A percentile compares a stretch with the other conserved stretches of the same genome.
These are phyloP conservation scores for Rhaphigaster nebulosa DNA, from an alignment of 2,888 invertebrate genomes.

Conservation along the genomic window DNA sequence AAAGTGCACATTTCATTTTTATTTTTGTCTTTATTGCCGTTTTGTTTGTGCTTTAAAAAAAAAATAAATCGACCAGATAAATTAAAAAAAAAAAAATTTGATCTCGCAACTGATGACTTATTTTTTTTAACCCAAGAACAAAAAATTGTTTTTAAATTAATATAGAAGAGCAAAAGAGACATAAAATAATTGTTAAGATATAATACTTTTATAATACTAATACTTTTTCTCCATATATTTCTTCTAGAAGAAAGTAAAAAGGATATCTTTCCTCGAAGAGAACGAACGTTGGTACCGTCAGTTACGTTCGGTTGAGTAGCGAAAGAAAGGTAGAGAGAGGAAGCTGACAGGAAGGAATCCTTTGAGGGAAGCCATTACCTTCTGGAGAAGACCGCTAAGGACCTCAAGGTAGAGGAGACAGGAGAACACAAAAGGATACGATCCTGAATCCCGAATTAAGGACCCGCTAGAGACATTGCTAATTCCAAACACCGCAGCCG, in stretches of 20 bases:
- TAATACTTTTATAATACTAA: too few species aligned
- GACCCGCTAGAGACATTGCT: background rate
- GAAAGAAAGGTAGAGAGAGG: constrained; percentile 2
- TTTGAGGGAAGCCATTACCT: constrained; percentile 29
- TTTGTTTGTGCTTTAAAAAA: background rate
- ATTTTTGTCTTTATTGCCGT: background rate
- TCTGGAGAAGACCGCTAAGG: background rate
- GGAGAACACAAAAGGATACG: constrained; percentile 22
- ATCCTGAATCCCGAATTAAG: constrained; percentile 4
- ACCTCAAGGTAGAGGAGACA: background rate
- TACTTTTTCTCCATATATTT: background rate
- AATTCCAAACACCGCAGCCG: background rate
- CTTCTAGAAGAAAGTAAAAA: background rate
- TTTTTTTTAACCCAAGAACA: too few species aligned
- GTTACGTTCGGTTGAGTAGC: constrained; percentile 18
- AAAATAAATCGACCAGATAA: background rate
- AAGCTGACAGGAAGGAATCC: constrained; percentile 11
- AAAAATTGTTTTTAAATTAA: too few species aligned
- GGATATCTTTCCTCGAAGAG: background rate
- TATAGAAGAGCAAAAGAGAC: too few species aligned
- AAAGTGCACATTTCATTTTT: background rate
- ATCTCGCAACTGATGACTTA: too few species aligned
- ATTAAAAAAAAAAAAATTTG: too few species aligned
- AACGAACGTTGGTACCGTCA: background rate
- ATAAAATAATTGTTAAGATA: too few species aligned